phyloP scores from a whole-genome alignment of 1,140 invertebrate species.

The Antheraea pernyi region DNA sequence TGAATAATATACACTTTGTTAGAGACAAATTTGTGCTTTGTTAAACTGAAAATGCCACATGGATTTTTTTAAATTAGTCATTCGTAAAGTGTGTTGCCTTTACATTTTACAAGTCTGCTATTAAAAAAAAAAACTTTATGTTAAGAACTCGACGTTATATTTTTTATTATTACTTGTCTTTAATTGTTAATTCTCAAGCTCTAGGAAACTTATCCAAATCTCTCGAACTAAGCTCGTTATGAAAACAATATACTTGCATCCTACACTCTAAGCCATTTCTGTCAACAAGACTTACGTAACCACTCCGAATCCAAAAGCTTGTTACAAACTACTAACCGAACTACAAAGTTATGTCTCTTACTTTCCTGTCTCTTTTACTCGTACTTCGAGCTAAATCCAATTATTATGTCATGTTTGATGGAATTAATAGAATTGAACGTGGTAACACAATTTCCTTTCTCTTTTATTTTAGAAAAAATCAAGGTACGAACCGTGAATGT shows the following conservation, averaged over 20 bases:
- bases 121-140: too few species aligned
- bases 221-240: background rate
- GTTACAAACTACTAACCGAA: background rate
- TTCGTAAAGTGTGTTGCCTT: too few species aligned
- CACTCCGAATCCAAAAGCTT: background rate
- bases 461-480: too few species aligned
- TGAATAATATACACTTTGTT: too few species aligned
- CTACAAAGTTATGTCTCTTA: background rate
- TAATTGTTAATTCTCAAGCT: too few species aligned
- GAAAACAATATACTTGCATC: background rate
- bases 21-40: too few species aligned
- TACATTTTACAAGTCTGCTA: too few species aligned
- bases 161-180: too few species aligned
- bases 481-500: too few species aligned
- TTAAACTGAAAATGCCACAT: too few species aligned
- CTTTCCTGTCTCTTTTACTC: background rate
- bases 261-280: background rate
- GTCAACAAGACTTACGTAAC: background rate
- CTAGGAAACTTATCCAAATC: background rate
- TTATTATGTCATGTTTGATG: background rate
- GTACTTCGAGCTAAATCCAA: background rate
- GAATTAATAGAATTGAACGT: background rate
- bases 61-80: too few species aligned
- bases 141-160: too few species aligned
- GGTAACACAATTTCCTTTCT: background rate